Base-by-base conservation (phyloP, 2,113 vertebrate genomes). In the Phyllostomus hastatus region DNA sequence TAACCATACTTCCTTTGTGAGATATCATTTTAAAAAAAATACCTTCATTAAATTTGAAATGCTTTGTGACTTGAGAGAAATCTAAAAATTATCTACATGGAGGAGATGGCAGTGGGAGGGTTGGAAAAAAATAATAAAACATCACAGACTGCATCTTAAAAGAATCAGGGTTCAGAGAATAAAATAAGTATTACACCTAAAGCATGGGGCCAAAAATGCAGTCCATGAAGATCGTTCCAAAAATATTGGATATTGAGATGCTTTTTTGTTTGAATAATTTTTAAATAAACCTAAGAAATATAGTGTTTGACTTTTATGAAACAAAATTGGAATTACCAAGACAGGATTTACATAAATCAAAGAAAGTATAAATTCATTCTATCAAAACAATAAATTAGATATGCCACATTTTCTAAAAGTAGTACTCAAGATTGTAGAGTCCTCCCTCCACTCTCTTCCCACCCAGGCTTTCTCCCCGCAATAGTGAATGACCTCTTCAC, bases 21-120 rank as follows among this genome's bases (percentile, higher is more conserved):
- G 10, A 11, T 7, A 76, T 93, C 26, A 33, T 59, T 70, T 86
- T 35, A 75, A 81, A 80, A 80, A 80, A 88, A 93, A 89, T 50
- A 31, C 31, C 17, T 83, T 91, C 83, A 93, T 97, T 86, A 97
- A 93, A 94, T 96, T 95, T 95, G 90, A 96, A 96, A 96, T 91
- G 82, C 52, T 52, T 88, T 93, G 28, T 72, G 61, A 80, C 41
- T 66, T 66, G 85, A 91, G 17, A 86, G 59, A 89, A 88, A 95
- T 82, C 48, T 41, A 76, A 69, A 38, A 92, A 54, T 19, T 50
- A 61, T 75, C 48, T 75, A 35, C 7, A 17, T 61, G 41, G 5
- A n/a, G 14, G 7, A 43, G 0, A 7, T 79, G 26, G 24, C 14
- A 73, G 5, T 70, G 31, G 20, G 10, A 70, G 33, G 6, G 2